These are phyloP conservation scores for Helostoma temminkii DNA, from an alignment of 2,797 vertebrate species.

Conservation along the genomic window DNA sequence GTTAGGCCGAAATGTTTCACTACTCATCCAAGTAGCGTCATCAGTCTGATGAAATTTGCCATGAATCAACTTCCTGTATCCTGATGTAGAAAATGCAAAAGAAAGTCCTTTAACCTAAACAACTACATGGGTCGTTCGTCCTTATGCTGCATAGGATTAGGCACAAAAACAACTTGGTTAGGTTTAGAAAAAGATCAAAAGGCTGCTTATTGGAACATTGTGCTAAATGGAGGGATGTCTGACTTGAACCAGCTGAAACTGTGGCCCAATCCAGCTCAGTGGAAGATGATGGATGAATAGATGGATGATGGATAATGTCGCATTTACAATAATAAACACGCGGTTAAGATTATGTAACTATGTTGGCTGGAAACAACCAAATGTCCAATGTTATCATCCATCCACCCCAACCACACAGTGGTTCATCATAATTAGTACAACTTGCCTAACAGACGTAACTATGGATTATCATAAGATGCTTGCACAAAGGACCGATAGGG, in stretches of 20 bases:
- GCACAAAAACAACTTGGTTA: no score
- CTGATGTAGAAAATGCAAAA: constrained; percentile 23
- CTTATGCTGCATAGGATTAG: background rate
- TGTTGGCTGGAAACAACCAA: background rate
- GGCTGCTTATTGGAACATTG: background rate
- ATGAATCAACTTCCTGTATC: no score
- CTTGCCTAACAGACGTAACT: background rate
- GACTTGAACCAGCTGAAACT: no score
- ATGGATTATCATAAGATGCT: background rate
- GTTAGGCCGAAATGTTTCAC: no score
- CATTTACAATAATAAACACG: background rate
- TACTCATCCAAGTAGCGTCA: no score
- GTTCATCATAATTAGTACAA: background rate
- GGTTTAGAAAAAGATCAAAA: no score
- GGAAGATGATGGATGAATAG: no score
- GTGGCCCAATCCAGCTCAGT: no score
- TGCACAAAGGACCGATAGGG: background rate
- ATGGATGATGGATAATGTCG: no score
- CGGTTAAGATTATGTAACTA: background rate
- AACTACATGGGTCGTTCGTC: background rate
- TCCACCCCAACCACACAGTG: background rate
- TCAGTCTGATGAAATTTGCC: no score
- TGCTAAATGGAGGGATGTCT: no score
- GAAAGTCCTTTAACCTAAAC: background rate
- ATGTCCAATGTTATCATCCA: background rate